Conservation (phyloP, 2,888 invertebrate species). For the Xiphydria camelus region DNA sequence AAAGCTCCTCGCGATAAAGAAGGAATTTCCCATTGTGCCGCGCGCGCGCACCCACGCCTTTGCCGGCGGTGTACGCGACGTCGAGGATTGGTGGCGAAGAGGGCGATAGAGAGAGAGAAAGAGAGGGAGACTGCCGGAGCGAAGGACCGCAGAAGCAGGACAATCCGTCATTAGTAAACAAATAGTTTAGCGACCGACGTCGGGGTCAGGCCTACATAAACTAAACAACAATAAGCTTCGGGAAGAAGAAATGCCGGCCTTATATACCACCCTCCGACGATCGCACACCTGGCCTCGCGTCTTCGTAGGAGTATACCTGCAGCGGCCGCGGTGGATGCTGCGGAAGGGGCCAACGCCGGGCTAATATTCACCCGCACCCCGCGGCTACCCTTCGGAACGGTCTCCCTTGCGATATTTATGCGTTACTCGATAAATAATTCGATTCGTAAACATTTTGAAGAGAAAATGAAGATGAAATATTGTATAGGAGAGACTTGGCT, state of each 20-base stretch:
- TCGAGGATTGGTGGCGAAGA: not conserved
- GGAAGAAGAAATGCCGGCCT: constrained; percentile 38
- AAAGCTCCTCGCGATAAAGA: constrained; percentile 4
- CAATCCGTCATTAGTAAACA: constrained; percentile 54
- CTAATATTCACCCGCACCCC: no score
- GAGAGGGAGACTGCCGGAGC: not conserved
- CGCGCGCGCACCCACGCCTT: constrained; percentile 5
- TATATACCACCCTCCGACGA: constrained; percentile 32
- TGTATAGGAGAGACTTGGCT: no score
- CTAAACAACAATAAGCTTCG: constrained; percentile 44
- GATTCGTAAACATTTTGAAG: no score
- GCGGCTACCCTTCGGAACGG: no score
- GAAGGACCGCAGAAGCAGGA: constrained; percentile 27
- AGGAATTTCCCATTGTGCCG: constrained; percentile 12
- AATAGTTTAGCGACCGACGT: constrained; percentile 46
- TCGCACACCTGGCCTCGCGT: constrained; percentile 28
- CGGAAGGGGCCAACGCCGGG: no score
- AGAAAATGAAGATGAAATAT: no score
- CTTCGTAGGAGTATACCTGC: constrained; percentile 7
- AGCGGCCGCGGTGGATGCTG: constrained; percentile 9
- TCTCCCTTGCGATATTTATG: no score
- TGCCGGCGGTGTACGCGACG: not conserved
- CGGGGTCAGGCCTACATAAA: constrained; percentile 43
- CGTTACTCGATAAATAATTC: no score
- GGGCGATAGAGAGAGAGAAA: not conserved